Evolutionary conservation across 2,888 invertebrate species (phyloP).

Genomic region (Eristalis arbustorum): DNA sequence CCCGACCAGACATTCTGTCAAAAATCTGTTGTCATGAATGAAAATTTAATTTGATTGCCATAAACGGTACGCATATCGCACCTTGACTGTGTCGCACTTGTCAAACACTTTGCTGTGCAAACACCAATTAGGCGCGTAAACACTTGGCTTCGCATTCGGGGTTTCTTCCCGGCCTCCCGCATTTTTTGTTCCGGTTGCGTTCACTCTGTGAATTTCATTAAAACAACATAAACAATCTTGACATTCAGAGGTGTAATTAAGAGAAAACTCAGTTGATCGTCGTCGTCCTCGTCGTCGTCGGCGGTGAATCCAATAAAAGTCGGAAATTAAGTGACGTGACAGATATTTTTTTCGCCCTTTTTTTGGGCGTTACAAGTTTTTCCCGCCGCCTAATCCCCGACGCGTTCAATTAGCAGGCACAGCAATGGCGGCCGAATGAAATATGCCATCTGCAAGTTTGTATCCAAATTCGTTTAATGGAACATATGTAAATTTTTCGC

Average conservation of each 20-base stretch:
- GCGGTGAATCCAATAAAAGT: slow-evolving; percentile 39
- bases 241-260: slow-evolving; percentile 42
- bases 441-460: slow-evolving; percentile 27
- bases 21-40: slow-evolving; percentile 26
- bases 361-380: neutral
- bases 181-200: neutral
- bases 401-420: slow-evolving; percentile 31
- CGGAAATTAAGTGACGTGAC: slow-evolving; percentile 20
- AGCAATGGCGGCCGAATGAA: slow-evolving; percentile 23
- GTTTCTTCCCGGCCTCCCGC: neutral
- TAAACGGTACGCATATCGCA: slow-evolving; percentile 40
- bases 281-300: neutral
- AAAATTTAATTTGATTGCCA: slow-evolving; percentile 53
- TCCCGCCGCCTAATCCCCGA: neutral
- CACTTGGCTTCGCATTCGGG: neutral
- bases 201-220: slow-evolving; percentile 36
- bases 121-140: neutral
- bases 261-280: slow-evolving; percentile 19
- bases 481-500: slow-evolving; percentile 60
- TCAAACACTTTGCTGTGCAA: neutral
- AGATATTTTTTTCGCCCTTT: neutral
- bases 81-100: neutral
- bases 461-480: slow-evolving; percentile 58
- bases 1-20: neutral
- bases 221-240: slow-evolving; percentile 56